Evolutionary conservation across 2,113 vertebrate species (phyloP).

Genomic region (Spea bombifrons): DNA sequence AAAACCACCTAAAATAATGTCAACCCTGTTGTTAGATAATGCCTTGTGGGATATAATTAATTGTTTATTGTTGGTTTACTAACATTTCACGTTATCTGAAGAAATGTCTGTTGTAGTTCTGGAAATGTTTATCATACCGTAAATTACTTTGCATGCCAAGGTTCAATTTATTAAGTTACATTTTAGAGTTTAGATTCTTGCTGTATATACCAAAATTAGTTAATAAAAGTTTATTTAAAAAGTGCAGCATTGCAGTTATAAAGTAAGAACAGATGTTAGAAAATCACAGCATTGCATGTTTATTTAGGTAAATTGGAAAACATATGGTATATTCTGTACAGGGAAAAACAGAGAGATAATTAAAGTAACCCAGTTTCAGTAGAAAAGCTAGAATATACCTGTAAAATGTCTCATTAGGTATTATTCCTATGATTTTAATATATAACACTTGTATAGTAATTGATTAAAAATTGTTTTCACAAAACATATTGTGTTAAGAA

Average conservation of each 20-base stretch:
- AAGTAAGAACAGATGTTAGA: constrained; percentile 47
- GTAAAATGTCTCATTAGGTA: constrained; percentile 34
- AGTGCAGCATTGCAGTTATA: constrained; percentile 46
- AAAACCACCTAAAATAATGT: too few relatives aligned
- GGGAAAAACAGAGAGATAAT: constrained; percentile 44
- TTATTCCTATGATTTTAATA: constrained; percentile 32
- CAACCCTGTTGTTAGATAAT: too few relatives aligned
- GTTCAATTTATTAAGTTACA: constrained; percentile 33
- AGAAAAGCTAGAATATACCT: constrained; percentile 36
- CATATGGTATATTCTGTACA: constrained; percentile 43
- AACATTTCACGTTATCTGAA: not conserved
- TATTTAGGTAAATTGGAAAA: constrained; percentile 49
- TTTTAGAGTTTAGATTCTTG: not conserved
- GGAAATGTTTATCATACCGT: constrained; percentile 12
- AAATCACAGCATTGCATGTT: constrained; percentile 48
- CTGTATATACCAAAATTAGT: constrained; percentile 41
- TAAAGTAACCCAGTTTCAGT: constrained; percentile 48
- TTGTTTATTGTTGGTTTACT: too few relatives aligned
- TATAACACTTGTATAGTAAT: constrained; percentile 5
- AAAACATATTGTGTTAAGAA: constrained; percentile 19
- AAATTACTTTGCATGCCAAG: constrained; percentile 7
- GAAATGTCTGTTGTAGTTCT: constrained; percentile 8
- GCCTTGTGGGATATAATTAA: too few relatives aligned
- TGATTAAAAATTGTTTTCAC: constrained; percentile 20
- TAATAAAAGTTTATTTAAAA: constrained; percentile 47